phyloP scores from a whole-genome alignment of 2,888 invertebrate species.

The Danaus chrysippus region DNA sequence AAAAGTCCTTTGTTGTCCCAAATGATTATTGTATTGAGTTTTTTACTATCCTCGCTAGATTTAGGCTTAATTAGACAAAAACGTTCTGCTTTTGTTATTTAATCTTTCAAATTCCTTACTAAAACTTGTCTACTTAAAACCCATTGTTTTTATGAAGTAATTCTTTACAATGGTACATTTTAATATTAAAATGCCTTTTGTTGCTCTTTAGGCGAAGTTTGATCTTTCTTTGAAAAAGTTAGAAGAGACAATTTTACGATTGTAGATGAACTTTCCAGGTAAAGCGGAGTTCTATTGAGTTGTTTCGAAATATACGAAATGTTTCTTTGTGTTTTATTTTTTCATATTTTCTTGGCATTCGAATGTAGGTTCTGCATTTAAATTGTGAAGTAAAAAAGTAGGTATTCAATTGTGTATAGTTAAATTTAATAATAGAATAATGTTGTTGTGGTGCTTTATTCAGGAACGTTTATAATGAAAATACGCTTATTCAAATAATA shows the following conservation, averaged over 20 bases:
- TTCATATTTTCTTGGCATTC: slow-evolving; percentile 6
- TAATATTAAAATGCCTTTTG: slow-evolving; percentile 36
- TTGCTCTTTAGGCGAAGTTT: slow-evolving; percentile 31
- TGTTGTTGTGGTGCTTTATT: too few species aligned
- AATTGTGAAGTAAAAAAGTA: too few species aligned
- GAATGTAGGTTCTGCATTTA: too few species aligned
- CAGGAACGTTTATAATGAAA: too few species aligned
- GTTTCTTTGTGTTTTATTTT: slow-evolving; percentile 19
- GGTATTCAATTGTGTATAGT: too few species aligned
- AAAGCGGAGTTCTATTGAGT: slow-evolving; percentile 28
- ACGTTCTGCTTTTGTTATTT: neutral
- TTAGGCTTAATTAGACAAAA: slow-evolving; percentile 4
- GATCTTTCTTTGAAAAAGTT: slow-evolving; percentile 31
- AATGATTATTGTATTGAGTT: slow-evolving; percentile 26
- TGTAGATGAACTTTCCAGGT: slow-evolving; percentile 32
- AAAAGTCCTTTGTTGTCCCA: slow-evolving; percentile 22
- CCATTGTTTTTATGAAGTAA: slow-evolving; percentile 13
- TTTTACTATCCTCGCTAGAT: slow-evolving; percentile 6
- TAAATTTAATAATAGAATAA: too few species aligned
- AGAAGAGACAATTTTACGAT: slow-evolving; percentile 31
- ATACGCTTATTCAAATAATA: too few species aligned
- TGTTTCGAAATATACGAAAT: slow-evolving; percentile 17
- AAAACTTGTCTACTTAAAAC: neutral
- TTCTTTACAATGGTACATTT: slow-evolving; percentile 30
- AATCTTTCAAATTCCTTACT: slow-evolving; percentile 1